Evolutionary conservation across 2,888 invertebrate species (phyloP).

Genomic region (Nysson spinosus): DNA sequence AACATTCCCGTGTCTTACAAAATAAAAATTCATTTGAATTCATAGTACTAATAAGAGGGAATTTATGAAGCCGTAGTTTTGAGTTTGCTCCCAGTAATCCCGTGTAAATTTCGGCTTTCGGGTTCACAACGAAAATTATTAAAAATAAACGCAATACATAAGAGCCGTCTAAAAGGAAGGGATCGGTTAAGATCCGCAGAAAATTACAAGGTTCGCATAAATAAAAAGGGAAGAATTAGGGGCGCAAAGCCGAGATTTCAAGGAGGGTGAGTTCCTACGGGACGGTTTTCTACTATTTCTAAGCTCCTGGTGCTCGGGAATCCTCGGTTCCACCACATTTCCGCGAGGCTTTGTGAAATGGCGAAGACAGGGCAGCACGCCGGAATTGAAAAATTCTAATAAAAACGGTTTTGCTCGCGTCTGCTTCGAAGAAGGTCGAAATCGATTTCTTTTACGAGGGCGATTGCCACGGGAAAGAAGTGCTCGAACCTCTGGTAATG

Average conservation of each 20-base stretch:
- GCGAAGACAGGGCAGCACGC: conserved; percentile 42
- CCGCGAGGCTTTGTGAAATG: conserved; percentile 51
- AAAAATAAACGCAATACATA: background rate
- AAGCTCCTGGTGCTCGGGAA: conserved; percentile 33
- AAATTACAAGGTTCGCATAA: conserved; percentile 13
- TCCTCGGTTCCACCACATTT: conserved; percentile 35
- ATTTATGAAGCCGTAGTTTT: too few species aligned
- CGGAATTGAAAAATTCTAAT: conserved; percentile 68
- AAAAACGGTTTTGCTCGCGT: conserved; percentile 57
- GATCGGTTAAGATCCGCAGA: conserved; percentile 17
- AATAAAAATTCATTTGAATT: too few species aligned
- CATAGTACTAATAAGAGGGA: too few species aligned
- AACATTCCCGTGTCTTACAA: too few species aligned
- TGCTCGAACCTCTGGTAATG: conserved; percentile 42
- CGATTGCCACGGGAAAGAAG: conserved; percentile 20
- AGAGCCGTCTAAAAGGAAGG: background rate
- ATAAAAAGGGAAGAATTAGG: conserved; percentile 30
- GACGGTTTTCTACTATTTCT: conserved; percentile 4
- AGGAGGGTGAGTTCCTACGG: conserved; percentile 10
- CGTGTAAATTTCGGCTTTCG: too few species aligned
- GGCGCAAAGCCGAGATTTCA: conserved; percentile 30
- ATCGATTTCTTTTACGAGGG: conserved; percentile 58
- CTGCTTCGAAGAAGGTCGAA: conserved; percentile 45
- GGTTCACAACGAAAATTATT: conserved; percentile 12
- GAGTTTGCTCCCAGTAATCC: too few species aligned